Evolutionary conservation across 2,888 invertebrate species (phyloP), one percentile per base, ranked within the genome.

Genomic region (Gryllus longicercus): DNA sequence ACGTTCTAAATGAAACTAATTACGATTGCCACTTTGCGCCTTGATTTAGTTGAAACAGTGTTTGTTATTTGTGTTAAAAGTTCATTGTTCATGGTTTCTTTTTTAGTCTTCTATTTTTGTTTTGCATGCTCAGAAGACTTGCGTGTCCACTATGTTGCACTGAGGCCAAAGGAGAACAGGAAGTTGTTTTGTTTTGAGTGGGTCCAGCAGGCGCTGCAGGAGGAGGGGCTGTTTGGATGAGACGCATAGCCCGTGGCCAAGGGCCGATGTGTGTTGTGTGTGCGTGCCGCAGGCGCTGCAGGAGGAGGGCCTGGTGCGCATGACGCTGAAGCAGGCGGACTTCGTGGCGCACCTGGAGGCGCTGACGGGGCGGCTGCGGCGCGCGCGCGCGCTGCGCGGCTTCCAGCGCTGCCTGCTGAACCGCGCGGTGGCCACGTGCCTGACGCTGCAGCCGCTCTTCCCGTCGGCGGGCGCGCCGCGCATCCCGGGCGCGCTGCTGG

Each of bases 311-410:
- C 84, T 86, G 76, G 85, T 86, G 3, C 85, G 85, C 78, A 84
- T 86, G 76, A 82, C 87, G 79, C 86, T 86, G 81, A 87, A 87
- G 80, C 87, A 87, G 82, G 86, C 86, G 2, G 86, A 86, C 78
- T 87, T 87, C 83, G 83, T 87, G 18, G 83, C 85, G 23, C 87
- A 87, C 81, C 83, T 87, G 79, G 88, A 88, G 77, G 79, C 21
- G n/a, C 75, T 75, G 23, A 14, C 75, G 75, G 12, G n/a, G 18
- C 18, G 14, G 75, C 75, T 21, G 75, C 75, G 21, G 18, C 14
- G 16, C 75, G 18, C 25, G n/a, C 75, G 21, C 75, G 18, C 14
- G 75, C 63, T 63, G 16, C 63, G 63, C 2, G 63, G 63, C 63
- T n/a, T 18, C n/a, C 63, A 14, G 75, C 14, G 75, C 21, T 25